A percentile compares a stretch with the other conserved stretches of the same genome.
These are phyloP conservation scores for Micoletzkya japonica DNA, from an alignment of 2,888 invertebrate species.

Conservation along the genomic window DNA sequence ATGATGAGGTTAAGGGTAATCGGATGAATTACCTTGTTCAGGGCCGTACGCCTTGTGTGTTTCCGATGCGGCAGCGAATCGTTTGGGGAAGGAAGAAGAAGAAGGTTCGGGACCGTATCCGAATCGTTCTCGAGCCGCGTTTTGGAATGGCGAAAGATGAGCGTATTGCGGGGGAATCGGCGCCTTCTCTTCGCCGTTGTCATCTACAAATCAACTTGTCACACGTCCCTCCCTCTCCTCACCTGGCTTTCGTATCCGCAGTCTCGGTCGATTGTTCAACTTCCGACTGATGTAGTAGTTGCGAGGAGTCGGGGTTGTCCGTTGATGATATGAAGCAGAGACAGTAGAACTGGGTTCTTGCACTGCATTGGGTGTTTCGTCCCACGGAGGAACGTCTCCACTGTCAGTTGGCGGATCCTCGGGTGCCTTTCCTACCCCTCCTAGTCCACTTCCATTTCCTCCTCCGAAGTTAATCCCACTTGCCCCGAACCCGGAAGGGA, in stretches of 20 bases:
- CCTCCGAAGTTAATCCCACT: conserved; percentile 44
- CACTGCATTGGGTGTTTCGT: not conserved
- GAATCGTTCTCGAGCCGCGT: conserved; percentile 42
- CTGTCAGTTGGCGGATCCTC: not conserved
- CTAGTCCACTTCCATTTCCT: conserved; percentile 35
- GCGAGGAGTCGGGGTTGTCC: conserved; percentile 41
- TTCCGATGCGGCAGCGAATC: conserved; percentile 26
- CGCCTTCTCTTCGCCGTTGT: conserved; percentile 5
- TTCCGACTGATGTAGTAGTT: conserved; percentile 56
- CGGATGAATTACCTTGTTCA: not conserved
- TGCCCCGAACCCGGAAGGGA: conserved; percentile 48
- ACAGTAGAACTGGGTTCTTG: conserved; percentile 11
- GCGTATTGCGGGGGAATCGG: conserved; percentile 30
- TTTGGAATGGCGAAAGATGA: conserved; percentile 47
- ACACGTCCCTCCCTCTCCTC: not conserved
- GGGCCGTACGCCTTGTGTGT: conserved; percentile 27
- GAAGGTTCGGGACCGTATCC: conserved; percentile 31
- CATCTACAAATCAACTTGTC: not conserved
- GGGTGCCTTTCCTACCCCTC: not conserved
- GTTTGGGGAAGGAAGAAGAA: conserved; percentile 12
- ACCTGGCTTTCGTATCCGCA: conserved; percentile 59
- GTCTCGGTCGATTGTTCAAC: conserved; percentile 56
- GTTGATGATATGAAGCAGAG: conserved; percentile 36
- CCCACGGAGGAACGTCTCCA: not conserved
- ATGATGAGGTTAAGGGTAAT: not conserved